Evolutionary conservation across 2,113 vertebrate species (phyloP), one percentile per base, ranked within the genome.

Genomic region (Ictalurus furcatus): DNA sequence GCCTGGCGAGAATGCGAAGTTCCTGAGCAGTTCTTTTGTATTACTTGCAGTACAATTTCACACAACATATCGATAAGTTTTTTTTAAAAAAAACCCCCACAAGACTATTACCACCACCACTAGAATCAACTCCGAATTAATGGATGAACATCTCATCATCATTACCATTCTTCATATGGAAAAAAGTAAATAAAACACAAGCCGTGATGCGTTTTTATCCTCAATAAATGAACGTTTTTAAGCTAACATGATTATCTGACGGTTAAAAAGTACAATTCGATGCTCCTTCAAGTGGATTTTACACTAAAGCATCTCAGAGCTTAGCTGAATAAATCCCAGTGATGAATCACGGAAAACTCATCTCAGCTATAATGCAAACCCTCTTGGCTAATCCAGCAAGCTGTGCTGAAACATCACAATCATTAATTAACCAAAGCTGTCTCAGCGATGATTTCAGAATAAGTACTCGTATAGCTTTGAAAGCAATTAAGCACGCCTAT

Each of bases 341-440:
- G 30, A 85, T 85, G 44, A 56, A 84, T 84, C 80, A 63, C 12
- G 73, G 59, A 87, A 83, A 67, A 34, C 59, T 74, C 76, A 78
- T 79, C 88, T 69, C 79, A 23, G 48, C 78, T 78, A 59, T 71
- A 80, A 87, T 54, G 69, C 58, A 76, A 59, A 86, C 86, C 82
- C 86, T 91, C 87, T 89, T 23, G 52, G 79, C 86, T 84, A 54
- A 86, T 89, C 88, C 81, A 71, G 73, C 61, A 52, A 61, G 91
- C 86, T 86, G 85, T 90, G 90, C 88, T 67, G 61, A 88, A 88
- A 91, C 89, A 89, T 79, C 83, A 78, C 89, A 76, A 89, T 61
- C 88, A 89, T 90, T 94, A 94, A 96, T 95, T 96, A 95, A 94
- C 92, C 90, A 91, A 88, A 91, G 91, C 92, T 92, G 93, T 93